Evolutionary conservation across 2,113 vertebrate genomes (phyloP), one percentile per base, ranked within the genome.

Genomic region (Myanophis thanlyinensis): DNA sequence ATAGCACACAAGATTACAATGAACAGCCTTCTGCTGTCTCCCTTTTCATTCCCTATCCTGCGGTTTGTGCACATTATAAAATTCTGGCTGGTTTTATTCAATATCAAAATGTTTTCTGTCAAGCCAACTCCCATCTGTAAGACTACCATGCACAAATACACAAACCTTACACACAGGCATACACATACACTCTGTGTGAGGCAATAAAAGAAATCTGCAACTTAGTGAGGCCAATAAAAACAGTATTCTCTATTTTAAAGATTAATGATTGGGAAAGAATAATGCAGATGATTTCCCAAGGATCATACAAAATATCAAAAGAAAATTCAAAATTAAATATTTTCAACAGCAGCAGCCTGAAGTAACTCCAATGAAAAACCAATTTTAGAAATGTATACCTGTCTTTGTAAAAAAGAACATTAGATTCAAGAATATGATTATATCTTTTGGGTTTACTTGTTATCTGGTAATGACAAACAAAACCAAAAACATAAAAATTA

Each of bases 81-180:
- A 86, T 91, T 86, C 80, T 89, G 80, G 87, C 54, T 89, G 95
- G 93, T 51, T 90, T 48, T 87, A 89, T 95, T 84, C 93, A 94
- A 92, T 90, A 90, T 84, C 93, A 89, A 85, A 96, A 96, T 47
- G 47, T 30, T 0, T 91, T 90, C 92, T 96, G 95, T 90, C 92
- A 95, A 91, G 96, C 93, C 35, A 94, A 95, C 56, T 96, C 96
- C 94, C 96, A 93, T 91, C 89, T 62, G 89, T 93, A 94, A 80
- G 88, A 94, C 95, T 91, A 85, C 67, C 59, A 90, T 51, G 90
- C 90, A 89, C 54, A 89, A 94, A 93, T 94, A 80, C 67, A 80
- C 67, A 80, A 40, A 80, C 73, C 73, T 22, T 67, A 67, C 62
- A 67, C 62, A 67, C 13, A 35, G 15, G 2, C 62, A 22, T 35